These are phyloP conservation scores for Hydrotaea cyrtoneurina DNA, from an alignment of 2,888 invertebrate species.

Conservation along the genomic window DNA sequence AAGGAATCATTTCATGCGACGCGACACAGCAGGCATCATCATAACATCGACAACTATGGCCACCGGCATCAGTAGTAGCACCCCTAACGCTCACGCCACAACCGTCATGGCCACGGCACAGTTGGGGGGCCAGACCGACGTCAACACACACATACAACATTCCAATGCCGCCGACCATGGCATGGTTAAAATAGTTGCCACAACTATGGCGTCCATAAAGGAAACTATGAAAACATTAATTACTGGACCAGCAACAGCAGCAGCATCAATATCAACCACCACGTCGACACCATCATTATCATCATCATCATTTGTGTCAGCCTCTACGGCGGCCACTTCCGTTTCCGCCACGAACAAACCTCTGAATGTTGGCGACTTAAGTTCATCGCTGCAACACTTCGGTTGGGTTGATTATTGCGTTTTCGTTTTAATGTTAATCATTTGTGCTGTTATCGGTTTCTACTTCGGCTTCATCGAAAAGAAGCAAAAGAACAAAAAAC, in stretches of 20 bases:
- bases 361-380: conserved; percentile 78
- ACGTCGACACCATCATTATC: background rate
- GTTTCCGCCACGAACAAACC: conserved; percentile 49
- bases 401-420: conserved; percentile 89
- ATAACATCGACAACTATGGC: background rate
- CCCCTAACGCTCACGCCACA: background rate
- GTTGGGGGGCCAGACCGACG: background rate
- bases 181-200: conserved; percentile 59
- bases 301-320: conserved; percentile 5
- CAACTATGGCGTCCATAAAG: conserved; percentile 62
- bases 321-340: conserved; percentile 13
- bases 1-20: conserved; percentile 8
- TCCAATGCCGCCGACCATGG: background rate
- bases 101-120: conserved; percentile 12
- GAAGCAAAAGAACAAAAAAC: conserved; percentile 70
- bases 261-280: background rate
- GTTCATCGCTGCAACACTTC: conserved; percentile 84
- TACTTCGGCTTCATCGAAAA: conserved; percentile 91
- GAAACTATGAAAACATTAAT: conserved; percentile 52
- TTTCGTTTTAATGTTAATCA: conserved; percentile 88
- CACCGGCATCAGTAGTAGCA: conserved; percentile 39
- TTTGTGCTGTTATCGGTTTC: conserved; percentile 89
- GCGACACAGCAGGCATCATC: conserved; percentile 13
- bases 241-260: conserved; percentile 44
- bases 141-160: background rate